Evolutionary conservation across 2,113 vertebrate genomes (phyloP).

Genomic region (Mirounga angustirostris): DNA sequence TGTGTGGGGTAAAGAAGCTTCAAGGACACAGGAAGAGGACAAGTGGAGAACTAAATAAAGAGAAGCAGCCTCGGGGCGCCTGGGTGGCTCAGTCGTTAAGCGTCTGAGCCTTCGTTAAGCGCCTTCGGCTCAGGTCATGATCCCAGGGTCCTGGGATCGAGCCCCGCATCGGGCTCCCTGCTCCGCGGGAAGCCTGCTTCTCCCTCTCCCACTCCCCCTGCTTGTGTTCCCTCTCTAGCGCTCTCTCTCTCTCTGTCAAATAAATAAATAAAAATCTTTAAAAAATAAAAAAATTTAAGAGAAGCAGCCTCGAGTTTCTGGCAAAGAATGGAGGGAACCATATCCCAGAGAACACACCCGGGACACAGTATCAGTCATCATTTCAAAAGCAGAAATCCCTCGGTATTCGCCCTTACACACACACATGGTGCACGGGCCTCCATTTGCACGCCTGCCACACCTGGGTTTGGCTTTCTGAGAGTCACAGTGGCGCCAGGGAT

Average conservation of each 20-base stretch:
- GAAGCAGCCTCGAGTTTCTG: not conserved
- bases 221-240: no score
- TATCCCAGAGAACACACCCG: not conserved
- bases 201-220: no score
- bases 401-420: rapidly evolving
- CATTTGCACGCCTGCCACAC: not conserved
- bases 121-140: no score
- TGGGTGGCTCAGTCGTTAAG: no score
- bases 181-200: no score
- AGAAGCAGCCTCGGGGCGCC: not conserved
- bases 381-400: not conserved
- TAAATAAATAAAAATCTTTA: no score
- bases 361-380: not conserved
- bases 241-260: no score
- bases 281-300: no score
- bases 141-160: no score
- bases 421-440: rapidly evolving
- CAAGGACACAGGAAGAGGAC: not conserved
- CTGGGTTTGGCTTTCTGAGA: not conserved
- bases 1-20: not conserved
- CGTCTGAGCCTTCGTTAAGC: no score
- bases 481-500: not conserved
- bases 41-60: not conserved
- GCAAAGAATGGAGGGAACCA: not conserved
- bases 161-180: no score